These are phyloP conservation scores for Bombus superbus DNA, from an alignment of 1,140 invertebrate genomes.

Conservation along the genomic window DNA sequence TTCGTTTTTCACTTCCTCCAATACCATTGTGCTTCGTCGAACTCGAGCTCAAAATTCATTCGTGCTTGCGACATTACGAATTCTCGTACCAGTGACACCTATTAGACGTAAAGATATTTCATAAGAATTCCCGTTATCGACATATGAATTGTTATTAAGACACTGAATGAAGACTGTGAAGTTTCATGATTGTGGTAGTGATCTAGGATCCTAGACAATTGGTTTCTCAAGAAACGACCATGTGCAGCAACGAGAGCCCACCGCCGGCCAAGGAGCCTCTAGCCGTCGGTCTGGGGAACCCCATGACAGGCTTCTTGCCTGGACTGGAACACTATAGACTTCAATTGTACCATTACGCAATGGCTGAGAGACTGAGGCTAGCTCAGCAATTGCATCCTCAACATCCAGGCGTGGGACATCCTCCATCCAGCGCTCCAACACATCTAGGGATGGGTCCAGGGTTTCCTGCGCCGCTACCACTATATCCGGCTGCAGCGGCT, in stretches of 20 bases:
- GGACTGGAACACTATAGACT: conserved; percentile 92
- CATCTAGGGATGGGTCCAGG: conserved; percentile 74
- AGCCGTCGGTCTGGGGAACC: conserved; percentile 74
- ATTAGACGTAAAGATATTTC: background rate
- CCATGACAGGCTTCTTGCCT: conserved; percentile 82
- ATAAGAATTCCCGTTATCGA: background rate
- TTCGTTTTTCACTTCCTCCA: background rate
- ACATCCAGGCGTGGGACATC: conserved; percentile 81
- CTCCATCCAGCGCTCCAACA: conserved; percentile 66
- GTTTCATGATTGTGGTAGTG: conserved; percentile 1
- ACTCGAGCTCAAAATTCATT: background rate
- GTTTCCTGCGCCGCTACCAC: conserved; percentile 77
- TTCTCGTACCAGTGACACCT: background rate
- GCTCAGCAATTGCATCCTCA: conserved; percentile 84
- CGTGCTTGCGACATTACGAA: background rate
- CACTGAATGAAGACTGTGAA: background rate
- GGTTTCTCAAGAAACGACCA: conserved; percentile 18
- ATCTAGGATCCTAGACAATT: too few species aligned
- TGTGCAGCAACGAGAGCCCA: conserved; percentile 81
- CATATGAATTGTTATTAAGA: background rate
- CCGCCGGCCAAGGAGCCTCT: conserved; percentile 78
- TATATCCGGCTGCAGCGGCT: conserved; percentile 78
- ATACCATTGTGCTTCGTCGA: background rate
- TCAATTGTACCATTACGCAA: conserved; percentile 94
- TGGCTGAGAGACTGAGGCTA: conserved; percentile 90